Percentiles rank a stretch among this genome's conserved stretches.
phyloP scores from a whole-genome alignment of 2,888 invertebrate genomes.

The Lagria hirta region DNA sequence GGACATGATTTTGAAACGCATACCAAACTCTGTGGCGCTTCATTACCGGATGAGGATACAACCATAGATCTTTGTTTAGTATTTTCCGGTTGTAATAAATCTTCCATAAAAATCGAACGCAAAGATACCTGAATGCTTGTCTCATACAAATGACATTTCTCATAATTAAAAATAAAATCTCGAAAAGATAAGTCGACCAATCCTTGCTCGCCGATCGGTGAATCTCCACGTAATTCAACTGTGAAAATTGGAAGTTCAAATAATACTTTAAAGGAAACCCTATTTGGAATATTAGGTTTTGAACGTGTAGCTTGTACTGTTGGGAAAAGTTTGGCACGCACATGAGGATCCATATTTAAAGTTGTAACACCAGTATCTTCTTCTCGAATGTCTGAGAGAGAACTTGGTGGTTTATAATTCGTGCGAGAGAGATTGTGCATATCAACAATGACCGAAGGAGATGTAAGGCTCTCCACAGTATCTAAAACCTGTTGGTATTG shows the following conservation, averaged over 20 bases:
- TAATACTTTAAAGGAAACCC: conserved; percentile 52
- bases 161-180: conserved; percentile 77
- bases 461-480: conserved; percentile 58
- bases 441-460: conserved; percentile 47
- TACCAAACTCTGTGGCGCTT: conserved; percentile 49
- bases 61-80: conserved; percentile 84
- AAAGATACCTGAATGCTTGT: conserved; percentile 79
- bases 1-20: conserved; percentile 83
- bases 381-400: conserved; percentile 50
- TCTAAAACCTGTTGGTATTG: conserved; percentile 90
- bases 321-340: conserved; percentile 60
- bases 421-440: conserved; percentile 40
- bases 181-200: conserved; percentile 84
- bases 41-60: conserved; percentile 58
- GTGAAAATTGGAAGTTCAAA: conserved; percentile 76
- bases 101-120: conserved; percentile 87
- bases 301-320: conserved; percentile 24
- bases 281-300: conserved; percentile 1
- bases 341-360: conserved; percentile 64
- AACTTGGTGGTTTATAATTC: conserved; percentile 35
- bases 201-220: conserved; percentile 69
- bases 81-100: conserved; percentile 75
- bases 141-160: conserved; percentile 66
- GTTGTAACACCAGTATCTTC: conserved; percentile 56
- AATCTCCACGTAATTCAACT: conserved; percentile 73